Evolutionary conservation across 2,113 vertebrate genomes (phyloP).

Genomic region (Tylochromis polylepis): DNA sequence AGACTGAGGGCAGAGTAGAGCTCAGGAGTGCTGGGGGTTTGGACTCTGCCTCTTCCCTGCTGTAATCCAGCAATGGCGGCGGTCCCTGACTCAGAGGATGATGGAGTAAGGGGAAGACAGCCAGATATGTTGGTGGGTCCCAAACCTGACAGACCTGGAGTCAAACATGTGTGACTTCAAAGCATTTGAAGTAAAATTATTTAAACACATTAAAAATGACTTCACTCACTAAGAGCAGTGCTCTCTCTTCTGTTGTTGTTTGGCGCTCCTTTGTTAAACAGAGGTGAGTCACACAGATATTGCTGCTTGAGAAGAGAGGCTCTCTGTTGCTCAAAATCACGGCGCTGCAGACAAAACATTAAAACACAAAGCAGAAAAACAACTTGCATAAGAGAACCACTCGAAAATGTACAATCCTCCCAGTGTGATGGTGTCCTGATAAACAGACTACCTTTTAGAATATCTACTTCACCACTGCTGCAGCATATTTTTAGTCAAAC

Average conservation of each 20-base stretch:
- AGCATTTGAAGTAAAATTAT: not conserved
- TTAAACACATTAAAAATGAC: not conserved
- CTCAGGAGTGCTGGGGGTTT: conserved; percentile 66
- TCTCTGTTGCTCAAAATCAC: conserved; percentile 72
- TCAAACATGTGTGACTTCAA: not conserved
- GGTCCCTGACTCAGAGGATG: not conserved
- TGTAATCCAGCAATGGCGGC: not conserved
- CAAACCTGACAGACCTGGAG: conserved; percentile 30
- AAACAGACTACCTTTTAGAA: not conserved
- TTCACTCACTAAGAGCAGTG: conserved; percentile 46
- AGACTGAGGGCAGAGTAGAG: conserved; percentile 65
- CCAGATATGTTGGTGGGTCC: conserved; percentile 42
- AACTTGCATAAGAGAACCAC: not conserved
- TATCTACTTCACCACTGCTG: not conserved
- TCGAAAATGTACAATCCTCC: not conserved
- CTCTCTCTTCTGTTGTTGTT: conserved; percentile 15
- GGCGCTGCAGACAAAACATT: conserved; percentile 45
- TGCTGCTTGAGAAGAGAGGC: conserved; percentile 66
- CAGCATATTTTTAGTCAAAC: not conserved
- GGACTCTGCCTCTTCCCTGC: conserved; percentile 19
- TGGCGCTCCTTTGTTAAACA: not conserved
- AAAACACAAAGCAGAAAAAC: not conserved
- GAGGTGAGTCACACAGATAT: conserved; percentile 62
- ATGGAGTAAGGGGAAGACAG: conserved; percentile 29
- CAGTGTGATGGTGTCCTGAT: not conserved